Conservation (phyloP, 2,797 vertebrate species). For the Bovichtus diacanthus region DNA sequence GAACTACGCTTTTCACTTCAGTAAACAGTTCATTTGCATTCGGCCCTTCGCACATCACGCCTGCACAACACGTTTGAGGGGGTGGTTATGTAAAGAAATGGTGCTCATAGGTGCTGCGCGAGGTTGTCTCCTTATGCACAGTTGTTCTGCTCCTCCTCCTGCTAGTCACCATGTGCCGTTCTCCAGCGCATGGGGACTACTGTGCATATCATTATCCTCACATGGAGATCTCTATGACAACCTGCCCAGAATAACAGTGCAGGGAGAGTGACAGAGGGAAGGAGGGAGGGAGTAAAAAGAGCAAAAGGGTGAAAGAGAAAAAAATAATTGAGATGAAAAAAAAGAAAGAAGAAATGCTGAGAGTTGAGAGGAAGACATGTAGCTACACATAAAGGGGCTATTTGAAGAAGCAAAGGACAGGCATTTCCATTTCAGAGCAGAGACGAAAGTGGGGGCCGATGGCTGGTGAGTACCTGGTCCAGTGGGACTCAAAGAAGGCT, state of each 20-base stretch:
- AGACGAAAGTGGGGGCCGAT: conserved; percentile 21
- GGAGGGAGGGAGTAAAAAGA: conserved; percentile 62
- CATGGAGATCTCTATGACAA: conserved; percentile 89
- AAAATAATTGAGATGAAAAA: conserved; percentile 36
- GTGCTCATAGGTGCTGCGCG: conserved; percentile 66
- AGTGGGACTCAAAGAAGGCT: conserved; percentile 95
- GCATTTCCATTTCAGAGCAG: conserved; percentile 56
- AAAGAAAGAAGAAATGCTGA: conserved; percentile 18
- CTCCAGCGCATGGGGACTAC: conserved; percentile 67
- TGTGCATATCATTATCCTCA: conserved; percentile 83
- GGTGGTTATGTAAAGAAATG: conserved; percentile 74
- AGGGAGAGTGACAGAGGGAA: conserved; percentile 72
- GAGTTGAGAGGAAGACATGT: conserved; percentile 41
- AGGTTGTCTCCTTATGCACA: conserved; percentile 72
- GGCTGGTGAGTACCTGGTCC: conserved; percentile 90
- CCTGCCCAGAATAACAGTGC: conserved; percentile 80
- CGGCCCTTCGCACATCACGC: conserved; percentile 67
- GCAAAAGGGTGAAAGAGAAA: conserved; percentile 65
- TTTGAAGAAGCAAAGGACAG: conserved; percentile 43
- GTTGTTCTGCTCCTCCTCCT: conserved; percentile 71
- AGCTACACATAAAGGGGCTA: conserved; percentile 27
- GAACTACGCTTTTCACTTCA: conserved; percentile 58
- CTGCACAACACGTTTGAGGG: conserved; percentile 73
- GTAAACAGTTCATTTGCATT: conserved; percentile 73
- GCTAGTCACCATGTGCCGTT: conserved; percentile 57